Percentiles rank a stretch among this genome's conserved stretches.
phyloP scores from a whole-genome alignment of 1,140 invertebrate species.

The Rhopalosiphum maidis region DNA sequence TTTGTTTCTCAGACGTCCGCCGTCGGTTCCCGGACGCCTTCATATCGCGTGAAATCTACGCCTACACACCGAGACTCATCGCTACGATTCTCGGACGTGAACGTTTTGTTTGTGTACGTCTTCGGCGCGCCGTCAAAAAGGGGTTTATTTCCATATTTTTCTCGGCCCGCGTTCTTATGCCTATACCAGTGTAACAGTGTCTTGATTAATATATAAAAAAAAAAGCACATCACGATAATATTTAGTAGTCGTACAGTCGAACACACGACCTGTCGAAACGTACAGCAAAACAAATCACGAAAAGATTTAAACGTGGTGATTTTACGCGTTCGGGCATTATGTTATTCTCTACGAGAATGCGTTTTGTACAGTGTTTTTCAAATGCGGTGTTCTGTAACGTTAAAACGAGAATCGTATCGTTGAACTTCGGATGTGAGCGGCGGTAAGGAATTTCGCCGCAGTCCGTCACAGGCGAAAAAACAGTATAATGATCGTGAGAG shows the following conservation, averaged over 20 bases:
- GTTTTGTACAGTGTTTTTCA: not conserved
- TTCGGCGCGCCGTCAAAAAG: not conserved
- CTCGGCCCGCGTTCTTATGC: too few species aligned
- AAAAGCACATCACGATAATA: too few species aligned
- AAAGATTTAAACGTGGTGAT: not conserved
- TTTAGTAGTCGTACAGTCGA: too few species aligned
- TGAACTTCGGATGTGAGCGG: not conserved
- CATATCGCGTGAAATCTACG: not conserved
- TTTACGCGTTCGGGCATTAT: not conserved
- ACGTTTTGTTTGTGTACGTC: not conserved
- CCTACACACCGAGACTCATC: not conserved
- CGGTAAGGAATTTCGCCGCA: not conserved
- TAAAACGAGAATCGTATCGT: not conserved
- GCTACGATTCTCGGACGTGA: not conserved
- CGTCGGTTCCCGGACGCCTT: not conserved
- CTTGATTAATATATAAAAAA: not conserved
- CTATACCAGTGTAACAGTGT: not conserved
- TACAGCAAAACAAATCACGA: not conserved
- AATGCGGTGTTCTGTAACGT: not conserved
- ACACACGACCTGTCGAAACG: not conserved
- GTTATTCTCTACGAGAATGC: not conserved
- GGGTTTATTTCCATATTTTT: not conserved
- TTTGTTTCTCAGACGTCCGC: not conserved
- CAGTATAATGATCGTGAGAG: not conserved
- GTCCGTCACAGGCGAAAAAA: not conserved